Percentiles rank a stretch among this genome's conserved stretches.
phyloP scores from a whole-genome alignment of 2,113 vertebrate genomes.

The Formicarius rufipectus region DNA sequence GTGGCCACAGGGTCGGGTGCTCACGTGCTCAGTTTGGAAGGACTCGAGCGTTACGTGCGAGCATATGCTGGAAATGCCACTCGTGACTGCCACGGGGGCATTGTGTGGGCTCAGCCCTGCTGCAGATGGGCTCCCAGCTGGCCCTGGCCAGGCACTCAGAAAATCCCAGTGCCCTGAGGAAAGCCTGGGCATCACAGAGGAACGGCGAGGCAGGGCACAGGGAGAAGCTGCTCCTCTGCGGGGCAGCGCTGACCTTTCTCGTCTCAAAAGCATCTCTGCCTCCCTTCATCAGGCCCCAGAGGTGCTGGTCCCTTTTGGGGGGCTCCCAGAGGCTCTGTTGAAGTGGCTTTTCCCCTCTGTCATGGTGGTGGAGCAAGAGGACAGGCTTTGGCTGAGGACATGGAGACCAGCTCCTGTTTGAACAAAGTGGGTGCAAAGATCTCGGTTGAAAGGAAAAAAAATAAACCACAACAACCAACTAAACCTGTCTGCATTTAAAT shows the following conservation, averaged over 20 bases:
- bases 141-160: not conserved
- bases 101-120: not conserved
- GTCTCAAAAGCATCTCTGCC: not conserved
- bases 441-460: not conserved
- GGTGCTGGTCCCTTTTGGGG: not conserved
- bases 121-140: not conserved
- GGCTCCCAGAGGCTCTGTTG: not conserved
- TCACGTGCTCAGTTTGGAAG: not conserved
- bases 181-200: not conserved
- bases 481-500: slow-evolving; percentile 14
- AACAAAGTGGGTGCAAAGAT: not conserved
- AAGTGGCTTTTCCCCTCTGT: not conserved
- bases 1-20: not conserved
- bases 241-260: not conserved
- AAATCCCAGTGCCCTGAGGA: not conserved
- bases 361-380: not conserved
- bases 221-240: not conserved
- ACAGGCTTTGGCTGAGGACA: not conserved
- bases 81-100: not conserved
- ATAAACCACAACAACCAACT: too few relatives aligned
- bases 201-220: not conserved
- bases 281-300: not conserved
- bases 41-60: not conserved
- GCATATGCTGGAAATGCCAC: not conserved
- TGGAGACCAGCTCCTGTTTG: not conserved